phyloP scores from a whole-genome alignment of 2,113 vertebrate genomes.

The Barbus barbus region DNA sequence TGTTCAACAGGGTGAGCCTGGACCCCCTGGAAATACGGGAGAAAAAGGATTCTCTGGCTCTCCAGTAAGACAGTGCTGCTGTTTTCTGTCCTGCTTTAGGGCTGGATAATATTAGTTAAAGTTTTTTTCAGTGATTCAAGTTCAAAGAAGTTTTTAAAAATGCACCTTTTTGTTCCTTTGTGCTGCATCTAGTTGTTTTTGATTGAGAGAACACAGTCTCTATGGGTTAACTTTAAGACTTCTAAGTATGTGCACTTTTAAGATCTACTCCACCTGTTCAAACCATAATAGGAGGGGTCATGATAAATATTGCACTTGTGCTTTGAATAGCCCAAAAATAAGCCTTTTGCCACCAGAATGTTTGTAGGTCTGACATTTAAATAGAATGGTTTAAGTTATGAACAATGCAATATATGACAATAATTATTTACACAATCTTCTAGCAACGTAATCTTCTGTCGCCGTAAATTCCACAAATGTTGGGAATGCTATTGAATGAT shows the following conservation, averaged over 20 bases:
- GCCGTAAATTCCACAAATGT: neutral
- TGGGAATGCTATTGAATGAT: neutral
- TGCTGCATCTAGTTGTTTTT: too few species aligned
- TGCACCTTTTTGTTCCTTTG: too few species aligned
- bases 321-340: neutral
- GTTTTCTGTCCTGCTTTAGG: neutral
- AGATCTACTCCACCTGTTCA: neutral
- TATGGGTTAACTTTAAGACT: too few species aligned
- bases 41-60: constrained; percentile 90
- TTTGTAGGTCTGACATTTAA: neutral
- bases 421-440: neutral
- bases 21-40: constrained; percentile 84
- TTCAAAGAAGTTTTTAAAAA: neutral
- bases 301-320: neutral
- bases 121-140: neutral
- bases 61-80: constrained; percentile 72
- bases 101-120: too few species aligned
- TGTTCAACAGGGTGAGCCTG: constrained; percentile 83
- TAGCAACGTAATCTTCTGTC: neutral
- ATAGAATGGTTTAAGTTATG: neutral
- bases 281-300: neutral
- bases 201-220: too few species aligned
- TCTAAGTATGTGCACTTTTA: neutral
- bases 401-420: neutral
- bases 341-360: neutral